Evolutionary conservation across 2,113 vertebrate species (phyloP).

Genomic region (Ammospiza nelsoni): DNA sequence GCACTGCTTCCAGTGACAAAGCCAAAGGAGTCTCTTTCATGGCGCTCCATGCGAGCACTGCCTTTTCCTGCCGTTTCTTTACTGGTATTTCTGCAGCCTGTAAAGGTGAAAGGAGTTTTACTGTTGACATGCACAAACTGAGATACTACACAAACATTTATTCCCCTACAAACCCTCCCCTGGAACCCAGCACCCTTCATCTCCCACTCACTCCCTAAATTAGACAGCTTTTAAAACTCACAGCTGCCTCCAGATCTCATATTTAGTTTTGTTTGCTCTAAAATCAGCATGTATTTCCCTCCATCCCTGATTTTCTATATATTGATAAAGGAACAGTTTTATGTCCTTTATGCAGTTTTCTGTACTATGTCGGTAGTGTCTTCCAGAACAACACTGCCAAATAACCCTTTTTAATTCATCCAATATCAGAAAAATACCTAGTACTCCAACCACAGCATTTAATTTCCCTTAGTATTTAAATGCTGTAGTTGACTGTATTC

Average conservation of each 20-base stretch:
- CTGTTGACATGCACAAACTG: accelerated
- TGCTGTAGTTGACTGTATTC: not conserved
- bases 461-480: not conserved
- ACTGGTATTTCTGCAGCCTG: not conserved
- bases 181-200: not conserved
- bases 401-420: not conserved
- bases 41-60: not conserved
- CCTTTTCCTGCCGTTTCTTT: not conserved
- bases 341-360: not conserved
- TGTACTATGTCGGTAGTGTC: not conserved
- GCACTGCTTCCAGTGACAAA: not conserved
- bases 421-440: not conserved
- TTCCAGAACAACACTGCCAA: not conserved
- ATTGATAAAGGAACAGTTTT: not conserved
- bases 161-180: too few species aligned
- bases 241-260: not conserved
- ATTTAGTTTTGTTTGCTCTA: not conserved
- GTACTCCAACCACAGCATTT: not conserved
- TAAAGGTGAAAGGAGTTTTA: not conserved
- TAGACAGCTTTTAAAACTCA: not conserved
- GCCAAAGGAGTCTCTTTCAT: not conserved
- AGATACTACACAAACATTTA: not conserved
- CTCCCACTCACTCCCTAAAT: not conserved
- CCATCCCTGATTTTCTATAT: not conserved
- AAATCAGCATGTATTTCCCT: not conserved